Base-by-base conservation (phyloP, 2,113 vertebrate species). In the Dryoscopus gambensis region DNA sequence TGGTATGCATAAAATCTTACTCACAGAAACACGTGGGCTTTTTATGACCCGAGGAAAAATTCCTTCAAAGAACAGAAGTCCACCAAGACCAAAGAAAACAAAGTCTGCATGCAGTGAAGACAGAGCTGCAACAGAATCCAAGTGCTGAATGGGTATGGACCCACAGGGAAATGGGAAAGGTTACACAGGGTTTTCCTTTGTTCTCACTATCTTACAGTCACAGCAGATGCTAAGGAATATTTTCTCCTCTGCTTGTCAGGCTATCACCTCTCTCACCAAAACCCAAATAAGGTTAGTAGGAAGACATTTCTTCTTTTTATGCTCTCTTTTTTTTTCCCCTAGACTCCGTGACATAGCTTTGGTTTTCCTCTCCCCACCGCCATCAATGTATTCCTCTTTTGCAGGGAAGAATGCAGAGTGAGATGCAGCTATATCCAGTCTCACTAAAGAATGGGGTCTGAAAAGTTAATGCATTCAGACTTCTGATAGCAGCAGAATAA, bases 401-500 rank as follows among this genome's bases (percentile, higher is more conserved):
- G 12, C 3, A 10, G 59, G 7, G 39, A 70, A 59, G 40, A 88
- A 64, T 30, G 18, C 39, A 76, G 57, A 69, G 21, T 16, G 84
- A 86, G 59, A 52, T 68, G 35, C 60, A 57, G 50, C 62, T 92
- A 33, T 33, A 83, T 16, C 37, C 23, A 53, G 14, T 47, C 23
- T 75, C 52, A 52, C 7, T 57, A 27, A 69, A 55, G 42, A 93
- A 69, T 2, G 2, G 33, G 13, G 21, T 63, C 25, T 70, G 37
- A 63, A 86, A 86, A 67, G 59, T 67, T 75, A 85, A 86, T 64
- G 39, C 8, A 15, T 50, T 24, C 39, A 47, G 35, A 11, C 27
- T 74, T 84, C 39, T 77, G 42, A 90, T 39, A 67, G 35, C 31
- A 95, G 71, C 68, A 84, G 92, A 94, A 89, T 85, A 90, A 94